Evolutionary conservation across 2,113 vertebrate species (phyloP), one percentile per base, ranked within the genome.

Genomic region (Ranitomeya variabilis): DNA sequence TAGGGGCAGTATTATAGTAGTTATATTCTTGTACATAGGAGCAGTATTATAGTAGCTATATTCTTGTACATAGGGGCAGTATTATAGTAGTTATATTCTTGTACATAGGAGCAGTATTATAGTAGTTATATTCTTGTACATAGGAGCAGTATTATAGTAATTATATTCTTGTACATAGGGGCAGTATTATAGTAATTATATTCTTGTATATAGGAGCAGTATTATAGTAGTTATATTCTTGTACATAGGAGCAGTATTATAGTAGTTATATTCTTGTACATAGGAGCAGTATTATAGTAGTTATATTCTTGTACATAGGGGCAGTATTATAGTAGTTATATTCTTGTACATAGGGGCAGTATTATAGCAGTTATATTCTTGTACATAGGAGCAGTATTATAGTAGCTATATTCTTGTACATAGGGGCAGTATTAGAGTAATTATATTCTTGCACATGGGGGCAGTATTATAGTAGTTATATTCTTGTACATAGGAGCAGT

Each of bases 381-480:
- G 31, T 74, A 74, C 14, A 74, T 74, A 74, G 26, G 71, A 45
- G 71, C 31, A 74, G 71, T 74, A 74, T 74, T 45, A 74, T 74
- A 74, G 71, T 74, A 74, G 71, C 37, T 74, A 74, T 74, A 45
- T 74, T 74, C 31, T 18, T 74, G 31, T 74, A 45, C 14, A 74
- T 37, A 74, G 31, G 71, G 6, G 71, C 71, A 74, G 71, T 74
- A 74, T 74, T 74, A 45, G 45, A 74, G 71, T 74, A 74, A 26
- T 74, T 74, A 37, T 74, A 74, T 45, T 74, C 71, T 45, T 74
- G 31, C 37, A 74, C 14, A 37, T 74, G 37, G 71, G 71, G 9
- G 26, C 31, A 74, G 71, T 74, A 74, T 74, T 74, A 74, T 74
- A 74, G 71, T 74, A 74, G 71, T 74, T 74, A 37, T 74, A 74